Evolutionary conservation across 2,797 vertebrate species (phyloP).

Genomic region (Sparidentex hasta): DNA sequence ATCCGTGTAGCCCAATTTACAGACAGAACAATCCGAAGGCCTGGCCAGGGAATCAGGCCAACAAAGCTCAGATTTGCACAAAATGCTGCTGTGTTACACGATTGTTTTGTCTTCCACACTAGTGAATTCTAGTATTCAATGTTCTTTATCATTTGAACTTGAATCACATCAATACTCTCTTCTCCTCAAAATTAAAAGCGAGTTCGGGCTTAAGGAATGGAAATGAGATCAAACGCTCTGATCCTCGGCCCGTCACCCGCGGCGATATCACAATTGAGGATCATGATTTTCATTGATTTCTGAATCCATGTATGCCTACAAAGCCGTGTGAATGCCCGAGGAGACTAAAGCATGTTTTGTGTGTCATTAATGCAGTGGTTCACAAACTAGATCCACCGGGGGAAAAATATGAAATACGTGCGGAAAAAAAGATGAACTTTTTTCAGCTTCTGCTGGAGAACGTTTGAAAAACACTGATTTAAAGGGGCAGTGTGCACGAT

Average conservation of each 20-base stretch:
- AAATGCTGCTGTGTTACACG: too few relatives aligned
- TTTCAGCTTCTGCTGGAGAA: too few relatives aligned
- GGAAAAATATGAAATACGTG: too few relatives aligned
- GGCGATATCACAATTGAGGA: conserved; percentile 13
- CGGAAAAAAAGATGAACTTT: too few relatives aligned
- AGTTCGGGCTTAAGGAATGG: conserved; percentile 1
- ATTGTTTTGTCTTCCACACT: background rate
- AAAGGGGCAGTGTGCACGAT: too few relatives aligned
- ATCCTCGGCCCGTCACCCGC: conserved; percentile 5
- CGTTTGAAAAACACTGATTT: too few relatives aligned
- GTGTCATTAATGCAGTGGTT: too few relatives aligned
- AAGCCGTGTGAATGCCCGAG: conserved; percentile 35
- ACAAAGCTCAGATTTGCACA: background rate
- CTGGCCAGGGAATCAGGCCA: conserved; percentile 1
- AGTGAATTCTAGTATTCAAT: background rate
- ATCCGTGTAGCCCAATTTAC: conserved; percentile 25
- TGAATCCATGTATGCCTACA: conserved; percentile 41
- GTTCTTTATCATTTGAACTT: background rate
- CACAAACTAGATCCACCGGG: too few relatives aligned
- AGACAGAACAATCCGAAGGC: conserved; percentile 10
- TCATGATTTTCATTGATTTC: conserved; percentile 44
- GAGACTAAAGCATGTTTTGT: conserved; percentile 13
- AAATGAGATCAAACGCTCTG: conserved; percentile 18
- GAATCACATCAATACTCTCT: conserved; percentile 2
- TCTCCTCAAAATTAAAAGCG: background rate